Base-by-base conservation (phyloP, 2,888 invertebrate genomes). In the Himalopsyche japonica region DNA sequence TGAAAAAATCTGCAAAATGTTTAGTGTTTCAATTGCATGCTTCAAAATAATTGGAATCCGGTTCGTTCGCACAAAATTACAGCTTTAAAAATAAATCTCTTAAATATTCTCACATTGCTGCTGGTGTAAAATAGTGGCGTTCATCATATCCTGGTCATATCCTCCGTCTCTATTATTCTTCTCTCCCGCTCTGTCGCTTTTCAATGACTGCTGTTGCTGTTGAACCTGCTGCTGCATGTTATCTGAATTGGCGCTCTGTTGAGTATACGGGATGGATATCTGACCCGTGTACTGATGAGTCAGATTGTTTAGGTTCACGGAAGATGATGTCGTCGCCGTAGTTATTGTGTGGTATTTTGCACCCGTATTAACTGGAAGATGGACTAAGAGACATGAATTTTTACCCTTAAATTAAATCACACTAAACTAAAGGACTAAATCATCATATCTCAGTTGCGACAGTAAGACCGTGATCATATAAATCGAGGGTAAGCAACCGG, bases 71-170 rank as follows among this genome's bases (percentile, higher is more conserved):
- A 34, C 34, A 34, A 43, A 43, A 10, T 7, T 43, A 43, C 37
- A 43, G n/a, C 37, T 3, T 10, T 43, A 15, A 43, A 43, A 43
- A 43, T 43, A 3, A 43, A 15, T 15, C 15, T 43, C 43, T 43
- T 43, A 43, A 43, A 43, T 43, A 15, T 49, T 27, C 83, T 80
- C n/a, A 87, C 87, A 37, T 84, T 87, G 87, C 77, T 91, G 92
- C 87, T 92, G 92, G 87, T 92, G 92, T 91, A 92, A 91, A 91
- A 92, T 92, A 12, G 86, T 86, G 8, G 91, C 91, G 12, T 91
- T 91, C 91, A 92, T 92, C 79, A 92, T 88, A 84, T 94, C 94
- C 88, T 94, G 94, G 89, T 91, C 89, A 93, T 90, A 88, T 89
- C 88, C 88, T 90, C 90, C 87, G 90, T 91, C 81, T 89, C 90